Percentiles rank a stretch among this genome's conserved stretches.
Evolutionary conservation across 2,797 vertebrate genomes (phyloP).

Genomic region (Diglossa cyanea): DNA sequence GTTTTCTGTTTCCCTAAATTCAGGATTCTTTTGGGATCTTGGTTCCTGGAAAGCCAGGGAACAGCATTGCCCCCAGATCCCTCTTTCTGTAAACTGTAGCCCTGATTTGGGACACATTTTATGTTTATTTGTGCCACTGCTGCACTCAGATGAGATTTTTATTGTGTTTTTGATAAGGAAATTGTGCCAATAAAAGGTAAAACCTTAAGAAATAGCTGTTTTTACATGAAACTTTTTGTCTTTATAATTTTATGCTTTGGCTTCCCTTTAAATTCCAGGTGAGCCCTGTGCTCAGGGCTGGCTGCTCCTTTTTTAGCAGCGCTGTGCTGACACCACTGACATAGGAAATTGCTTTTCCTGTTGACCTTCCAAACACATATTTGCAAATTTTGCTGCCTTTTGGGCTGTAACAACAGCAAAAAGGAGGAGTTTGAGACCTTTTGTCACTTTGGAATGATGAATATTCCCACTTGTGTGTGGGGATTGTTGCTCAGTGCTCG

Average conservation of each 20-base stretch:
- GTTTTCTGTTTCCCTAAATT: background rate
- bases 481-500: background rate
- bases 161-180: background rate
- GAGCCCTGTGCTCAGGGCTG: background rate
- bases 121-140: background rate
- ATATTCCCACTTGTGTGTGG: background rate
- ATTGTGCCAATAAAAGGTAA: background rate
- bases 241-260: background rate
- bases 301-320: constrained; percentile 17
- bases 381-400: background rate
- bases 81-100: background rate
- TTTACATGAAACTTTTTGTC: background rate
- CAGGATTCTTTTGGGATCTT: background rate
- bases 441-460: background rate
- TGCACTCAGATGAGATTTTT: background rate
- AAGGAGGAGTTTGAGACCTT: background rate
- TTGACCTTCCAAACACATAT: background rate
- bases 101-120: background rate
- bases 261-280: background rate
- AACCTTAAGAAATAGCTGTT: background rate
- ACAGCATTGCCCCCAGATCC: background rate
- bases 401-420: background rate
- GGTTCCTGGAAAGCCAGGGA: background rate
- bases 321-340: background rate
- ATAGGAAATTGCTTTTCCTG: constrained; percentile 26